Conservation (phyloP, 2,113 vertebrate species). For the Xenopus borealis region DNA sequence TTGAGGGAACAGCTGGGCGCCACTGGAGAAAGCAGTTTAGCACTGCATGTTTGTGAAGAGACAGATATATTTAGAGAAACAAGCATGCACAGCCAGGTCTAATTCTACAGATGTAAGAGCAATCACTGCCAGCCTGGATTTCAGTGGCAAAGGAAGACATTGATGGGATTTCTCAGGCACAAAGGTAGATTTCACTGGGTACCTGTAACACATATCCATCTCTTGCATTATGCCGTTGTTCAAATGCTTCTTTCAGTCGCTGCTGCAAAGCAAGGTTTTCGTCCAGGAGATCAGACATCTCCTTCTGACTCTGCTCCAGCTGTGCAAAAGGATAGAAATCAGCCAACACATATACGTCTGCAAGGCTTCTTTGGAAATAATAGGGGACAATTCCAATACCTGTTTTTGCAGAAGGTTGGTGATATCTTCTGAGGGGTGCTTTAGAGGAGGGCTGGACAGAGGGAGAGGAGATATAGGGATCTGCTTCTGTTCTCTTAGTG, state of each 20-base stretch:
- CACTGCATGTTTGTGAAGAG: neutral
- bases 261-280: conserved; percentile 89
- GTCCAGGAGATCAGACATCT: conserved; percentile 83
- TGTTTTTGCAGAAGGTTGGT: conserved; percentile 85
- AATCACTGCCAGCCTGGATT: neutral
- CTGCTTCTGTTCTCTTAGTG: conserved; percentile 90
- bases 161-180: neutral
- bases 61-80: neutral
- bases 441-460: conserved; percentile 53
- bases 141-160: neutral
- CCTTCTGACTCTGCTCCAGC: conserved; percentile 91
- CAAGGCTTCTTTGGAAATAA: neutral
- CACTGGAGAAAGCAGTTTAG: neutral
- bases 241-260: conserved; percentile 84
- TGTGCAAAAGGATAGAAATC: conserved; percentile 49
- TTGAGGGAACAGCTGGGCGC: conserved; percentile 15
- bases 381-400: conserved; percentile 60
- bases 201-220: conserved; percentile 96
- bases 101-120: neutral
- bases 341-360: neutral
- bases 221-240: conserved; percentile 84
- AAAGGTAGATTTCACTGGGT: conserved; percentile 18
- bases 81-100: conserved; percentile 16
- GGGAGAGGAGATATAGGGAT: conserved; percentile 80
- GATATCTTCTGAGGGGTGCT: conserved; percentile 72